Conservation (phyloP, 2,113 vertebrate species). For the Tachuris rubrigastra region DNA sequence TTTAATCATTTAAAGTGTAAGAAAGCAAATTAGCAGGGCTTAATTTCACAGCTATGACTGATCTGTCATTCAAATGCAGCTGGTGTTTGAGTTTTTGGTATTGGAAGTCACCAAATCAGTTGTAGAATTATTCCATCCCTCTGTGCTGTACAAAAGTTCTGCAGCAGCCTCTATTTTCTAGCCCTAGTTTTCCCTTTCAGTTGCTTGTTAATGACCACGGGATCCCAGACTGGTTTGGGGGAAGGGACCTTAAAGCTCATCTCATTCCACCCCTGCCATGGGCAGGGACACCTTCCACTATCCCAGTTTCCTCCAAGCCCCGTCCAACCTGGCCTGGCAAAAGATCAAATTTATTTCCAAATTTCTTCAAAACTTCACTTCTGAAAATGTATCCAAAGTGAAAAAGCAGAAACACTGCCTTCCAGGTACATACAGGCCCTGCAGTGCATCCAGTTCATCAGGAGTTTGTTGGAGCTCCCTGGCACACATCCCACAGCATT, state of each 20-base stretch:
- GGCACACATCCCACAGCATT: background rate
- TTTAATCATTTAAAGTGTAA: background rate
- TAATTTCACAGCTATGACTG: background rate
- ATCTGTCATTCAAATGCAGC: background rate
- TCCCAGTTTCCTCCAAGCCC: background rate
- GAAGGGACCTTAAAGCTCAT: background rate
- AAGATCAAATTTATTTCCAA: background rate
- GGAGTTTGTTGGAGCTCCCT: background rate
- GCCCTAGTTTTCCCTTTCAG: background rate
- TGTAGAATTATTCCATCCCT: background rate
- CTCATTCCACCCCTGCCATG: background rate
- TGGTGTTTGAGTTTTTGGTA: background rate
- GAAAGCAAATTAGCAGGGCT: background rate
- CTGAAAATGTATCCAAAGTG: background rate
- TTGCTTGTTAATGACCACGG: background rate
- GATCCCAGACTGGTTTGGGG: background rate
- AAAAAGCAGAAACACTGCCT: background rate
- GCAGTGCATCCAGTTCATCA: background rate
- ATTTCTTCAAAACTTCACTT: background rate
- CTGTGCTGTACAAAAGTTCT: background rate
- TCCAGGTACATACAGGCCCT: background rate
- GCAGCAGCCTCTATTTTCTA: background rate
- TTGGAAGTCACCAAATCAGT: background rate
- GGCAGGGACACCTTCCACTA: background rate
- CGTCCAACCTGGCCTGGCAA: background rate